These are phyloP conservation scores for Oscheius myriophilus DNA, from an alignment of 2,888 invertebrate genomes.

Conservation along the genomic window DNA sequence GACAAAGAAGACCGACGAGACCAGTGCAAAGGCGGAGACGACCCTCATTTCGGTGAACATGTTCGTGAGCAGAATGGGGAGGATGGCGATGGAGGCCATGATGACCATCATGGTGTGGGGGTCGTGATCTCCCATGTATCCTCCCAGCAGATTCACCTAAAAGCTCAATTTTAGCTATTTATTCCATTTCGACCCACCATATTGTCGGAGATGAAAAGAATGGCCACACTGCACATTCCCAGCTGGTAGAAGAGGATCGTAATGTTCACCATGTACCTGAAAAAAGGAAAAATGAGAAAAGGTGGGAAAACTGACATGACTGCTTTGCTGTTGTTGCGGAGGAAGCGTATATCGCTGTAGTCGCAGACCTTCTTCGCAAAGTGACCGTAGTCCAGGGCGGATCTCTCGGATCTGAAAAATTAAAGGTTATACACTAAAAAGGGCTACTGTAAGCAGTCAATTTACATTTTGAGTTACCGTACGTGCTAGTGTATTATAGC, in stretches of 20 bases:
- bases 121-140: conserved; percentile 52
- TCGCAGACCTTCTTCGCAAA: conserved; percentile 71
- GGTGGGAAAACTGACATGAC: conserved; percentile 56
- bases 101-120: conserved; percentile 60
- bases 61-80: conserved; percentile 66
- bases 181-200: conserved; percentile 43
- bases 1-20: conserved; percentile 70
- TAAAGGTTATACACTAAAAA: background rate
- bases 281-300: background rate
- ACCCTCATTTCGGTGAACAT: conserved; percentile 67
- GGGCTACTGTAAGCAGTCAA: background rate
- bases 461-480: background rate
- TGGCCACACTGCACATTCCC: conserved; percentile 70
- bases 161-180: background rate
- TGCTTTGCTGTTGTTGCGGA: conserved; percentile 65
- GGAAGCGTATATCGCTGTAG: conserved; percentile 63
- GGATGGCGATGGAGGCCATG: conserved; percentile 65
- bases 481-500: too few species aligned
- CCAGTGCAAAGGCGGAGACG: conserved; percentile 66
- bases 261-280: conserved; percentile 69
- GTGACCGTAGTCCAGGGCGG: conserved; percentile 69
- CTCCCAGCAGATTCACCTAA: conserved; percentile 59
- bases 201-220: conserved; percentile 70
- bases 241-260: conserved; percentile 70
- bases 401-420: conserved; percentile 57